Evolutionary conservation across 2,888 invertebrate species (phyloP).

Genomic region (Elmis aenea): DNA sequence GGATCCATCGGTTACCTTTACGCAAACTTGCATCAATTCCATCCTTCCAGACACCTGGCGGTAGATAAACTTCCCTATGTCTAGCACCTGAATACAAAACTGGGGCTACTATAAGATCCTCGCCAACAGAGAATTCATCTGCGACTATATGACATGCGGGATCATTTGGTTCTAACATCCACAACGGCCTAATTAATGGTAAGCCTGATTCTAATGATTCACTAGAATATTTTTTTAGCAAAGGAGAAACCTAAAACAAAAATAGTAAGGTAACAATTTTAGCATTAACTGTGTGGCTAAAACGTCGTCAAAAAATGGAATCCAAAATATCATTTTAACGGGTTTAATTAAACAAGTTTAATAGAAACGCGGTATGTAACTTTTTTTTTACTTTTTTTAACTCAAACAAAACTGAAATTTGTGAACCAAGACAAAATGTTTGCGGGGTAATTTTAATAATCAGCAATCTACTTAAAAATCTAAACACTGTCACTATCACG

Average conservation of each 20-base stretch:
- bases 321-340: no score
- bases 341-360: no score
- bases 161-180: slow-evolving; percentile 83
- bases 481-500: no score
- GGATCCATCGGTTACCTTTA: slow-evolving; percentile 88
- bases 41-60: slow-evolving; percentile 90
- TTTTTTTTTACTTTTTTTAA: no score
- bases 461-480: no score
- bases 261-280: background rate
- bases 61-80: slow-evolving; percentile 79
- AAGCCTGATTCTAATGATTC: slow-evolving; percentile 76
- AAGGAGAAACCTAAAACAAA: slow-evolving; percentile 60
- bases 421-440: no score
- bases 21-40: slow-evolving; percentile 81
- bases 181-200: slow-evolving; percentile 81
- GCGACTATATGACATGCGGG: slow-evolving; percentile 67
- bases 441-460: no score
- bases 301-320: no score
- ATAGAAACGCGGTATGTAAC: no score
- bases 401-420: no score
- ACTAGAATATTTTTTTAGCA: slow-evolving; percentile 70
- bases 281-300: no score
- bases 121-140: slow-evolving; percentile 87
- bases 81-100: slow-evolving; percentile 66
- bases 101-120: slow-evolving; percentile 87